Evolutionary conservation across 2,113 vertebrate genomes (phyloP), one percentile per base, ranked within the genome.

Genomic region (Heterotilapia buettikoferi): DNA sequence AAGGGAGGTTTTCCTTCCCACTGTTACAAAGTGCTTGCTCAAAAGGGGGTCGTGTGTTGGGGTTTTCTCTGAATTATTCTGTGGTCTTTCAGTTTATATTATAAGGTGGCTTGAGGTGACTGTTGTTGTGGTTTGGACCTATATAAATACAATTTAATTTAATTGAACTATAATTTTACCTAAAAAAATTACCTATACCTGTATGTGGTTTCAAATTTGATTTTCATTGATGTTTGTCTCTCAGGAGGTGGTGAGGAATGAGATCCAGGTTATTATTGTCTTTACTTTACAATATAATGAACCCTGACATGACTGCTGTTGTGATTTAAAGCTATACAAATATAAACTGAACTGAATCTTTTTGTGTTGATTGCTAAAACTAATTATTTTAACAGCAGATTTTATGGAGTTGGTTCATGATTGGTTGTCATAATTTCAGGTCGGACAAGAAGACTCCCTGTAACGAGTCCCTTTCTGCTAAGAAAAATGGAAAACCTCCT

Each of bases 381-480:
- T 11, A 50, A 8, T 50, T 4, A 19, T 50, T 78, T 29, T 19
- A 78, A 78, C 43, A 78, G 43, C 71, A 76, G 16, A 76, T 76
- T 47, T 50, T 19, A 76, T 50, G 4, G 0, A 50, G 43, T 76
- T 9, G 24, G 4, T 50, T 31, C 71, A 18, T 0, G 79, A 53
- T 21, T 68, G 50, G 31, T 80, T 80, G 29, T 21, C 31, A 36
- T 73, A 18, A 38, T 91, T 89, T 52, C 90, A 96, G 96, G 81
- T 91, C 91, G 6, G 92, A 94, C 12, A 94, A 92, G 7, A 93
- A 52, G 59, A 87, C 80, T 54, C 50, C 7, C 3, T 85, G 89
- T 26, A 83, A 63, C 0, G 92, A 94, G 14, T 53, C 86, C 2
- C 82, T 31, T 33, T 82, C 90, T 6, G 45, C n/a, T 1, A 94